phyloP scores from a whole-genome alignment of 1,140 invertebrate species.

The Brachionus asplanchnoidis region DNA sequence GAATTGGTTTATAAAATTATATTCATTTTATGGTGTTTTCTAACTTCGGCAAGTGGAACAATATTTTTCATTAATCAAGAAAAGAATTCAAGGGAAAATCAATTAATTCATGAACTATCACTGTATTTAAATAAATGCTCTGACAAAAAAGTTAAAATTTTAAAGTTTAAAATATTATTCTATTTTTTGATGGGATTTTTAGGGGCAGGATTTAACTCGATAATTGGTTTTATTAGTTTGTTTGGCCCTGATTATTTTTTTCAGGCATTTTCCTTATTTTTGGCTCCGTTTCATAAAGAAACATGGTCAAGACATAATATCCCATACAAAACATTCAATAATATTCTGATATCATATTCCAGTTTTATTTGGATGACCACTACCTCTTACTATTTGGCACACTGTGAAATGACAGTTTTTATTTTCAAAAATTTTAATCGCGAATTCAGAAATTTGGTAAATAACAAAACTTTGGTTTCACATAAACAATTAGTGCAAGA shows the following conservation, averaged over 20 bases:
- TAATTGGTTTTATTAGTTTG: not conserved
- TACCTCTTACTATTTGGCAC: not conserved
- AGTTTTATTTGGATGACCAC: not conserved
- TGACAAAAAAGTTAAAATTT: not conserved
- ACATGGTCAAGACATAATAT: conserved; percentile 4
- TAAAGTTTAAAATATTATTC: not conserved
- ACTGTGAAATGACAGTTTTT: not conserved
- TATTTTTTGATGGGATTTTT: not conserved
- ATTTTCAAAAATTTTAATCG: not conserved
- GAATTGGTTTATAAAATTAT: conserved; percentile 12
- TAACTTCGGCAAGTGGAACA: not conserved
- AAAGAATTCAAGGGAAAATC: not conserved
- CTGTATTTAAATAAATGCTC: not conserved
- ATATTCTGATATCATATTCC: not conserved
- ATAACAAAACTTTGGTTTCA: not conserved
- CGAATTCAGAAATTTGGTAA: not conserved
- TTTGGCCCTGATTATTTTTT: conserved; percentile 29
- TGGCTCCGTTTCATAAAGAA: conserved; percentile 11
- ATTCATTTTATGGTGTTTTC: not conserved
- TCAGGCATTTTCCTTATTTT: not conserved
- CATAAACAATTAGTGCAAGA: not conserved
- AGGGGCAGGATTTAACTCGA: not conserved
- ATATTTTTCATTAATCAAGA: conserved; percentile 31
- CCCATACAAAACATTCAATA: conserved; percentile 3
- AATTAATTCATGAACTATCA: not conserved